These are phyloP conservation scores for Heterotis niloticus DNA, from an alignment of 2,113 vertebrate species.

Conservation along the genomic window DNA sequence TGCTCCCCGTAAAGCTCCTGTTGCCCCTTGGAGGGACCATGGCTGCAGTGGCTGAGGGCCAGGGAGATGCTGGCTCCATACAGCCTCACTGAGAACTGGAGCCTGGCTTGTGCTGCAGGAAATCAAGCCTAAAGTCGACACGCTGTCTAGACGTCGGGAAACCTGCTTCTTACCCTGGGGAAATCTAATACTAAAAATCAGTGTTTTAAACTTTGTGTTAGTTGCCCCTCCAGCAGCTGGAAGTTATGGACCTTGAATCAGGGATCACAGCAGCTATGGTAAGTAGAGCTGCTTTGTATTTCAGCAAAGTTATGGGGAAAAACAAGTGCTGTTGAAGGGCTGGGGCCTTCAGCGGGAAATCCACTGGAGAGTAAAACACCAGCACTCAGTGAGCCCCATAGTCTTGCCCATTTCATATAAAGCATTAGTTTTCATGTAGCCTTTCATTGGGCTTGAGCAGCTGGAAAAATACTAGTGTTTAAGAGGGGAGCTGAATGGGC, in stretches of 20 bases:
- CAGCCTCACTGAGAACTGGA: not conserved
- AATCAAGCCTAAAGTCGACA: not conserved
- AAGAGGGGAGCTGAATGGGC: too few relatives aligned
- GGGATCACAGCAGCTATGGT: not conserved
- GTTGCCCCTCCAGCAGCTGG: not conserved
- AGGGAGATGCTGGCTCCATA: not conserved
- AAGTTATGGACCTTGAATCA: not conserved
- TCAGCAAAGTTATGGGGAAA: too few relatives aligned
- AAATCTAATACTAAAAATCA: not conserved
- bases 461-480: too few relatives aligned
- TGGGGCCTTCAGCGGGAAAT: not conserved
- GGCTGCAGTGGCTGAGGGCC: not conserved
- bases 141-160: not conserved
- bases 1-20: not conserved
- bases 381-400: not conserved
- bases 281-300: too few relatives aligned
- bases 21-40: not conserved
- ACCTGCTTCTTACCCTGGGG: not conserved
- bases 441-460: too few relatives aligned
- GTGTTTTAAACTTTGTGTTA: not conserved
- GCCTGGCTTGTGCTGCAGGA: not conserved
- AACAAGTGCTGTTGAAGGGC: not conserved
- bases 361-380: not conserved
- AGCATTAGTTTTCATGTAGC: too few relatives aligned
- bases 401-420: too few relatives aligned